Conservation (phyloP, 2,113 vertebrate species). For the Piprites chloris region DNA sequence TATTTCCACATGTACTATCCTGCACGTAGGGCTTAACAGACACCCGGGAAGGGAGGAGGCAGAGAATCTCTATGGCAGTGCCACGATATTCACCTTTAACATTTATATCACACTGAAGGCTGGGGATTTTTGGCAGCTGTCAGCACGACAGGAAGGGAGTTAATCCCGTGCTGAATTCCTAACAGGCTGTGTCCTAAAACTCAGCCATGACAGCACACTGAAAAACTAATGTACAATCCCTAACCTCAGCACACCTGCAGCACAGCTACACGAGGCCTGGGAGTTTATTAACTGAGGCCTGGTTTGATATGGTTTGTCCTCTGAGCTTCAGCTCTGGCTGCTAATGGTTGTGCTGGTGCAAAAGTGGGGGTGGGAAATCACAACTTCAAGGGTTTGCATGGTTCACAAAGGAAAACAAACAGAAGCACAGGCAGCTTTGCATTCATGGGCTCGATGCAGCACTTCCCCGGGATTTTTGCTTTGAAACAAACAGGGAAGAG, state of each 20-base stretch:
- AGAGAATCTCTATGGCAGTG: not conserved
- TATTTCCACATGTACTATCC: slow-evolving; percentile 51
- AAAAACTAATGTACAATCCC: not conserved
- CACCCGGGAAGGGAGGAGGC: not conserved
- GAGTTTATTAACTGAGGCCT: not conserved
- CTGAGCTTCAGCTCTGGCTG: not conserved
- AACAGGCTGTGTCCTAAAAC: not conserved
- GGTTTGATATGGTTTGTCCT: not conserved
- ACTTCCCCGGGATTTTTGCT: not conserved
- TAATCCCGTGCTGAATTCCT: not conserved
- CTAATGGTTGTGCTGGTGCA: not conserved
- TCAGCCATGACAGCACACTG: not conserved
- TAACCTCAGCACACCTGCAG: slow-evolving; percentile 28
- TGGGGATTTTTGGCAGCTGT: not conserved
- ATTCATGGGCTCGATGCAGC: not conserved
- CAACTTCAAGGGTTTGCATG: not conserved
- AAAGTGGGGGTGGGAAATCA: not conserved
- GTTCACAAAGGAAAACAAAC: not conserved
- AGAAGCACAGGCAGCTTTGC: not conserved
- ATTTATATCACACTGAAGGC: not conserved
- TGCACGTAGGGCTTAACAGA: slow-evolving; percentile 3
- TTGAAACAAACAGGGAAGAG: not conserved
- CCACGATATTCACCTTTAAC: not conserved
- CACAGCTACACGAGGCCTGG: not conserved
- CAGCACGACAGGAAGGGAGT: not conserved